Percentiles rank a stretch among this genome's conserved stretches.
Evolutionary conservation across 2,888 invertebrate species (phyloP).

Genomic region (Camponotus fellah): DNA sequence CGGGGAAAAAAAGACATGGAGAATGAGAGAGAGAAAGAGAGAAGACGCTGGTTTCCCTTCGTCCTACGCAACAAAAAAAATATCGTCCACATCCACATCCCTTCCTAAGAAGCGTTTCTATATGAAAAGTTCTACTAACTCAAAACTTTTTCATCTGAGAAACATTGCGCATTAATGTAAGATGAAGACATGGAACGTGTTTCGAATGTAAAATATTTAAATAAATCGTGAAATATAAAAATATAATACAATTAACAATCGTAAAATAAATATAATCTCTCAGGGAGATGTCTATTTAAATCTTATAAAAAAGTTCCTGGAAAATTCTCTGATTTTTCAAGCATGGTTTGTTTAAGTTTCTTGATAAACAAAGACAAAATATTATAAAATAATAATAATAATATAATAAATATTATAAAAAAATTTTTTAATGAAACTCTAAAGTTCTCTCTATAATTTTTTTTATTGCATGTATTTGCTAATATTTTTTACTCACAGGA

Average conservation of each 20-base stretch:
- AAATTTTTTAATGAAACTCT: no score
- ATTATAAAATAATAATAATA: no score
- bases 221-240: background rate
- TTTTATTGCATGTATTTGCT: no score
- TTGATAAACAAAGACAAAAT: no score
- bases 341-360: no score
- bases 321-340: no score
- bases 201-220: background rate
- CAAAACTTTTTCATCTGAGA: slow-evolving; percentile 47
- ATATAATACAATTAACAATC: background rate
- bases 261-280: background rate
- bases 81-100: slow-evolving; percentile 56
- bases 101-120: slow-evolving; percentile 46
- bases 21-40: background rate
- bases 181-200: background rate
- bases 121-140: slow-evolving; percentile 42
- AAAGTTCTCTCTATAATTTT: no score
- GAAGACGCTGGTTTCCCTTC: background rate
- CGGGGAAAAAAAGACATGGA: slow-evolving; percentile 13
- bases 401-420: no score
- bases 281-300: no score
- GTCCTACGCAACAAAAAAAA: slow-evolving; percentile 7
- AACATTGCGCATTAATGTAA: background rate
- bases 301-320: no score
- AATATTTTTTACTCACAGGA: no score